phyloP scores from a whole-genome alignment of 1,140 invertebrate species.

The Monomorium pharaonis region DNA sequence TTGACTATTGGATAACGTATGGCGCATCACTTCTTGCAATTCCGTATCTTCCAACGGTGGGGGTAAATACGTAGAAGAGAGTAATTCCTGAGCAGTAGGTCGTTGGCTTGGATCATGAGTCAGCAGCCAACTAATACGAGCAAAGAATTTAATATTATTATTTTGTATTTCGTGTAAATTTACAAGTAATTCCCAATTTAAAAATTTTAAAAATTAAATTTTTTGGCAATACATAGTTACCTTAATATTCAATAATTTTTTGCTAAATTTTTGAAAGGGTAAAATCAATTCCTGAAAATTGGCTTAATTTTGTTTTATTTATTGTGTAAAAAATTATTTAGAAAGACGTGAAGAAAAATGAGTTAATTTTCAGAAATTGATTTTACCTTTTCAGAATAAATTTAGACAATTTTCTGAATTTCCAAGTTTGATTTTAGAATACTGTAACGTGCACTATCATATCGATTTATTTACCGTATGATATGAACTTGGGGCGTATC shows the following conservation, averaged over 20 bases:
- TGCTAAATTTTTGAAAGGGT: too few species aligned
- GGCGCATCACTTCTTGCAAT: constrained; percentile 91
- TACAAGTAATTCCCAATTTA: not conserved
- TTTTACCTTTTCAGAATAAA: too few species aligned
- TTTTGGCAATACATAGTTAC: too few species aligned
- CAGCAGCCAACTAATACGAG: constrained; percentile 89
- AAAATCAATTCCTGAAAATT: too few species aligned
- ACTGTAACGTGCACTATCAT: not conserved
- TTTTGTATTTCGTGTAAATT: constrained; percentile 14
- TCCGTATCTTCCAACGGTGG: constrained; percentile 92
- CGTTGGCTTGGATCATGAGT: constrained; percentile 93
- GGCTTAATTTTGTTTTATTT: too few species aligned
- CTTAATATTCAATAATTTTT: too few species aligned
- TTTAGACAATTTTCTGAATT: too few species aligned
- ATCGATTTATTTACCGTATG: constrained; percentile 78
- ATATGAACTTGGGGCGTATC: constrained; percentile 83
- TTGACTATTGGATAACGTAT: constrained; percentile 92
- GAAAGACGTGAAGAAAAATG: too few species aligned
- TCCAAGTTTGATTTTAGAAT: not conserved
- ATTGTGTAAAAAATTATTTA: too few species aligned
- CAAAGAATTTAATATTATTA: not conserved
- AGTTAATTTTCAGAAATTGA: too few species aligned
- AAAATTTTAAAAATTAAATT: too few species aligned
- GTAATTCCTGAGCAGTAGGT: constrained; percentile 93
- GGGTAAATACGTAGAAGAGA: constrained; percentile 93